A percentile compares a stretch with the other conserved stretches of the same genome.
These are phyloP conservation scores for Notarius lentiginosus DNA, from an alignment of 2,113 vertebrate genomes.

Conservation along the genomic window DNA sequence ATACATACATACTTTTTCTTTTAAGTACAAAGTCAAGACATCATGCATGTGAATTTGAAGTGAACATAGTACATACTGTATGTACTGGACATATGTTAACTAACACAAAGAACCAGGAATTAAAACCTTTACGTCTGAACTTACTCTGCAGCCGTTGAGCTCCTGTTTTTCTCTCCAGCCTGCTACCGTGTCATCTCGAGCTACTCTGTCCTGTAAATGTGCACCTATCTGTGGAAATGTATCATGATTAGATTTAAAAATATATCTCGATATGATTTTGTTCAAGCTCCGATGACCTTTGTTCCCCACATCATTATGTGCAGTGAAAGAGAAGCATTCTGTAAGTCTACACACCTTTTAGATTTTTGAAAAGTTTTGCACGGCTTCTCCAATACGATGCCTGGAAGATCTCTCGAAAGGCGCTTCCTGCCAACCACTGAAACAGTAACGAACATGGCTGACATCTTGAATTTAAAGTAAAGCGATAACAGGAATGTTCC, in stretches of 20 bases:
- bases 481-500: too few species aligned
- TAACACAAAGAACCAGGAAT: not conserved
- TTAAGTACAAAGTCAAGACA: not conserved
- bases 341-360: too few species aligned
- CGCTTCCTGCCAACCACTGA: too few species aligned
- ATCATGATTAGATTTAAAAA: slow-evolving; percentile 3
- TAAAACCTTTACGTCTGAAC: too few species aligned
- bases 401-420: not conserved
- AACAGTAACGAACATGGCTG: too few species aligned
- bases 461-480: too few species aligned
- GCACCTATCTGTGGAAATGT: slow-evolving; percentile 12
- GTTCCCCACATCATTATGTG: not conserved
- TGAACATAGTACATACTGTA: not conserved
- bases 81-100: not conserved
- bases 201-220: slow-evolving; percentile 20
- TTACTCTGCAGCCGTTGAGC: not conserved
- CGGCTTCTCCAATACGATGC: not conserved
- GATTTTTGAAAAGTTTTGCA: too few species aligned
- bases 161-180: not conserved
- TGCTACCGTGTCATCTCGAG: slow-evolving; percentile 18
- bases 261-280: slow-evolving; percentile 11
- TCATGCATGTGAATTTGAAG: not conserved
- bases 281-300: not conserved
- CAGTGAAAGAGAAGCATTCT: not conserved
- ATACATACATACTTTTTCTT: not conserved